Percentiles rank a stretch among this genome's conserved stretches.
Evolutionary conservation across 2,888 invertebrate species (phyloP).

Genomic region (Synergus umbraculus): DNA sequence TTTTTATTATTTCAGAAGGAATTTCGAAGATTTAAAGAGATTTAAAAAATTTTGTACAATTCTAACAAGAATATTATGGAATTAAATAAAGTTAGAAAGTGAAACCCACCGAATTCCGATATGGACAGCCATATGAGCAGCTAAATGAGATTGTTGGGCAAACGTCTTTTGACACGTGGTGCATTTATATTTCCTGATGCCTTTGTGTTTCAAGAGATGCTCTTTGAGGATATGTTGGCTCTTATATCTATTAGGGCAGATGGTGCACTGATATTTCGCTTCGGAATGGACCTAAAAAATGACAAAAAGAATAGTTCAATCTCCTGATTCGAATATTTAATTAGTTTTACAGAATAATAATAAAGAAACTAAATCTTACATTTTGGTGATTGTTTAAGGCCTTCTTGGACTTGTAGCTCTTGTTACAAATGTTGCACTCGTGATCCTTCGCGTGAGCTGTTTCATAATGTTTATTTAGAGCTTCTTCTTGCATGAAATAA

Average conservation of each 20-base stretch:
- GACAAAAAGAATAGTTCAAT: not conserved
- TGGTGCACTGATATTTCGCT: constrained; percentile 5
- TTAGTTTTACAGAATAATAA: not conserved
- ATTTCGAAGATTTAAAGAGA: not conserved
- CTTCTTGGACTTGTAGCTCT: constrained; percentile 58
- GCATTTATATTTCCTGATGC: constrained; percentile 67
- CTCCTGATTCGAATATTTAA: not conserved
- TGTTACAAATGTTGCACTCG: constrained; percentile 65
- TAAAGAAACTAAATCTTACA: constrained; percentile 4
- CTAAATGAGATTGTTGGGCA: constrained; percentile 70
- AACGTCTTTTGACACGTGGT: constrained; percentile 68
- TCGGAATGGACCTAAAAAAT: constrained; percentile 18
- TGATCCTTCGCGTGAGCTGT: constrained; percentile 53
- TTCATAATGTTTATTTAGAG: constrained; percentile 58
- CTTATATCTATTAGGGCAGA: constrained; percentile 54
- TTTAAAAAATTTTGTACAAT: too few relatives aligned
- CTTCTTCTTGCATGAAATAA: constrained; percentile 63
- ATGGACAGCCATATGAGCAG: constrained; percentile 71
- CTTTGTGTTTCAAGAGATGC: constrained; percentile 67
- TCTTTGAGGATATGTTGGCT: constrained; percentile 67
- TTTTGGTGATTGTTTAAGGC: constrained; percentile 50
- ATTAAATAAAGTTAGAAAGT: not conserved
- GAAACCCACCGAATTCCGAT: constrained; percentile 61
- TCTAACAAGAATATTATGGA: not conserved
- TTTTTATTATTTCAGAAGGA: not conserved